Evolutionary conservation across 2,797 vertebrate genomes (phyloP).

Genomic region (Arctocebus calabarensis): DNA sequence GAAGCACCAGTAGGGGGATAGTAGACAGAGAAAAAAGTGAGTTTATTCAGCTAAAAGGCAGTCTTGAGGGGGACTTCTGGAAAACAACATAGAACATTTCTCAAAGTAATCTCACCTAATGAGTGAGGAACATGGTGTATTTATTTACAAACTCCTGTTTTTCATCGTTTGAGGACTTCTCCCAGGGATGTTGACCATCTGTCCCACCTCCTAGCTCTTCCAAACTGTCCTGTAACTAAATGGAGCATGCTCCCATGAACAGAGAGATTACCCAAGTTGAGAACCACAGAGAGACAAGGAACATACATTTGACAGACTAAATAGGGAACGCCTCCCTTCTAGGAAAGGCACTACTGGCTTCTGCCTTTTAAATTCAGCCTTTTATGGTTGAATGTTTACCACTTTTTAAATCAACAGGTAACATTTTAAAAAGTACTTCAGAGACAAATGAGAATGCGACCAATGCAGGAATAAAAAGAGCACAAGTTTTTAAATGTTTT

Average conservation of each 20-base stretch:
- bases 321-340: neutral
- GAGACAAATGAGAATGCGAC: neutral
- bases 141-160: neutral
- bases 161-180: neutral
- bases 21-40: neutral
- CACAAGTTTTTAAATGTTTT: neutral
- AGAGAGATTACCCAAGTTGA: neutral
- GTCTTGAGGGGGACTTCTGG: neutral
- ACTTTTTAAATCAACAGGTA: conserved; percentile 46
- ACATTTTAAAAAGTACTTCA: conserved; percentile 56
- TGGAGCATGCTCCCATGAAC: neutral
- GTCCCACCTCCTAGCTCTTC: neutral
- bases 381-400: conserved; percentile 31
- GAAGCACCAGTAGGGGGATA: neutral
- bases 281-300: neutral
- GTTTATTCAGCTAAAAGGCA: neutral
- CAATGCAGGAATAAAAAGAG: conserved; percentile 9
- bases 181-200: neutral
- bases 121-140: neutral
- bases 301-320: neutral
- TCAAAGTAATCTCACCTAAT: neutral
- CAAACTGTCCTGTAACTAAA: neutral
- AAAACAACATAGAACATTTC: neutral
- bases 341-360: too few species aligned
- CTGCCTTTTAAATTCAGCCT: conserved; percentile 15